Evolutionary conservation across 1,140 invertebrate species (phyloP).

Genomic region (Panagrolaimus sp.): DNA sequence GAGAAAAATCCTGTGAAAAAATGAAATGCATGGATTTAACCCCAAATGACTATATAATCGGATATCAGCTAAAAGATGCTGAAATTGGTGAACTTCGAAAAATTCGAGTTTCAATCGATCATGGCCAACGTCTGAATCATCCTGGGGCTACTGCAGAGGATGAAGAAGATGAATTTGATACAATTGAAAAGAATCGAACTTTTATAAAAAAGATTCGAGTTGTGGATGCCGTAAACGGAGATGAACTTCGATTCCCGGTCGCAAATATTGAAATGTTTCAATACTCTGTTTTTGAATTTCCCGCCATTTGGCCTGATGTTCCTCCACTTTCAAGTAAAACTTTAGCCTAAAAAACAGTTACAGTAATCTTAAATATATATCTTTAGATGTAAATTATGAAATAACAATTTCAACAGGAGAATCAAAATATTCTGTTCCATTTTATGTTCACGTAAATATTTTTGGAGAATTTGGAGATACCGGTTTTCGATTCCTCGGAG

Average conservation of each 20-base stretch:
- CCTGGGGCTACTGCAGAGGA: not conserved
- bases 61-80: constrained; percentile 32
- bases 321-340: constrained; percentile 37
- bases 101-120: constrained; percentile 19
- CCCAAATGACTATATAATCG: constrained; percentile 35
- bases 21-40: constrained; percentile 33
- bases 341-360: not conserved
- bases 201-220: constrained; percentile 26
- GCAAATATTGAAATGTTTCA: constrained; percentile 34
- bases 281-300: constrained; percentile 41
- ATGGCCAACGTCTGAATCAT: constrained; percentile 2
- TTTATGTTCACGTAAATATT: constrained; percentile 37
- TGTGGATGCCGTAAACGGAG: constrained; percentile 39
- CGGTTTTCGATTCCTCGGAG: constrained; percentile 24
- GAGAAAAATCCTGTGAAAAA: constrained; percentile 18
- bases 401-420: constrained; percentile 35
- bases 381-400: constrained; percentile 42
- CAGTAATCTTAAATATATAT: not conserved
- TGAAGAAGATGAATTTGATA: not conserved
- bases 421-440: not conserved
- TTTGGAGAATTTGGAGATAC: constrained; percentile 39
- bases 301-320: constrained; percentile 44
- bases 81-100: constrained; percentile 25
- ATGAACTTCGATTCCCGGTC: constrained; percentile 42
- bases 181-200: not conserved